These are phyloP conservation scores for Cinara cedri DNA, from an alignment of 2,888 invertebrate species.

Conservation along the genomic window DNA sequence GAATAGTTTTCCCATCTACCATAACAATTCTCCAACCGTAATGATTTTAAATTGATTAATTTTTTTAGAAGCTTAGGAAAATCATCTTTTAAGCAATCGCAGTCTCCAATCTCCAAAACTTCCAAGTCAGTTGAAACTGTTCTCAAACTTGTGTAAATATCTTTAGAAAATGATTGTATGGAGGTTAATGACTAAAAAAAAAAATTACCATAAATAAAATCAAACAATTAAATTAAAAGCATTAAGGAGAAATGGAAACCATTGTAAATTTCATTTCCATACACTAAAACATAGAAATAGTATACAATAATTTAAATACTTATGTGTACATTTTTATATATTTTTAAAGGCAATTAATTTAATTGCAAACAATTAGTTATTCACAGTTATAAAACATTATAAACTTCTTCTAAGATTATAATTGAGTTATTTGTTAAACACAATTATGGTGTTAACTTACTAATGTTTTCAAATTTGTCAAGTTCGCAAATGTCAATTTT, in stretches of 20 bases:
- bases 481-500: slow-evolving; percentile 70
- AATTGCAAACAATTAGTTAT: no score
- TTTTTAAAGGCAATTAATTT: no score
- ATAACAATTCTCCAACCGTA: slow-evolving; percentile 79
- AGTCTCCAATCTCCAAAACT: slow-evolving; percentile 82
- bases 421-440: no score
- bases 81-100: slow-evolving; percentile 72
- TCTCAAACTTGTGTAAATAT: slow-evolving; percentile 62
- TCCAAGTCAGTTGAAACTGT: slow-evolving; percentile 74
- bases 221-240: no score
- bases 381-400: no score
- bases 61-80: slow-evolving; percentile 72
- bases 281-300: no score
- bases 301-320: no score
- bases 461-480: slow-evolving; percentile 72
- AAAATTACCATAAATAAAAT: slow-evolving; percentile 47
- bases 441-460: no score
- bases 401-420: background rate
- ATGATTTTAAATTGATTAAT: slow-evolving; percentile 70
- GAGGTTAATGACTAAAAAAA: slow-evolving; percentile 66
- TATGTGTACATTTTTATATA: no score
- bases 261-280: no score
- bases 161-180: slow-evolving; percentile 63
- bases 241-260: no score
- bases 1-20: slow-evolving; percentile 67